phyloP scores from a whole-genome alignment of 2,888 invertebrate genomes.

The Caenorhabditis zanzibari region DNA sequence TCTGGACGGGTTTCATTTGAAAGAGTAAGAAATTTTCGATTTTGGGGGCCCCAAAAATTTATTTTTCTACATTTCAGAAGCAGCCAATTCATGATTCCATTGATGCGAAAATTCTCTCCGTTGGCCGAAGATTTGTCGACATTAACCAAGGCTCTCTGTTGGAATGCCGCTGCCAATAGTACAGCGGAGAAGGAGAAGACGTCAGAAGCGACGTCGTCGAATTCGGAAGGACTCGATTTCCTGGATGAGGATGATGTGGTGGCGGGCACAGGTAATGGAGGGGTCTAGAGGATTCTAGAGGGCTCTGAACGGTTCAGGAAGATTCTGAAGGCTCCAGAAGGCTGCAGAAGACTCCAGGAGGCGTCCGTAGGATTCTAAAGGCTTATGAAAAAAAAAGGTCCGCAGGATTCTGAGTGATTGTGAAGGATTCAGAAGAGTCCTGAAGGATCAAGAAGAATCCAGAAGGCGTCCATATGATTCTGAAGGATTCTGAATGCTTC shows the following conservation, averaged over 20 bases:
- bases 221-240: constrained; percentile 69
- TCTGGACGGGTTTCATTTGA: constrained; percentile 71
- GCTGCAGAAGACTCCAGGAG: too few relatives aligned
- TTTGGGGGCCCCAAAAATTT: background rate
- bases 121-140: constrained; percentile 70
- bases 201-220: constrained; percentile 31
- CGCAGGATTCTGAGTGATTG: too few relatives aligned
- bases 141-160: constrained; percentile 58
- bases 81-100: constrained; percentile 57
- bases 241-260: constrained; percentile 71
- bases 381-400: too few relatives aligned
- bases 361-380: too few relatives aligned
- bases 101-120: constrained; percentile 74
- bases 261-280: constrained; percentile 1
- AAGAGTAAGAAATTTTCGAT: constrained; percentile 57
- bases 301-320: too few relatives aligned
- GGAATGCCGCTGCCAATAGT: constrained; percentile 52
- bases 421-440: too few relatives aligned
- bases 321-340: too few relatives aligned
- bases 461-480: too few relatives aligned
- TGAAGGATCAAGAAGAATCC: too few relatives aligned
- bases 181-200: constrained; percentile 56
- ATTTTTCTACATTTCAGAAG: constrained; percentile 62
- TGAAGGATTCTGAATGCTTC: too few relatives aligned
- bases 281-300: too few relatives aligned